A percentile compares a stretch with the other conserved stretches of the same genome.
phyloP scores from a whole-genome alignment of 2,888 invertebrate species.

The Ophioninae sp. region DNA sequence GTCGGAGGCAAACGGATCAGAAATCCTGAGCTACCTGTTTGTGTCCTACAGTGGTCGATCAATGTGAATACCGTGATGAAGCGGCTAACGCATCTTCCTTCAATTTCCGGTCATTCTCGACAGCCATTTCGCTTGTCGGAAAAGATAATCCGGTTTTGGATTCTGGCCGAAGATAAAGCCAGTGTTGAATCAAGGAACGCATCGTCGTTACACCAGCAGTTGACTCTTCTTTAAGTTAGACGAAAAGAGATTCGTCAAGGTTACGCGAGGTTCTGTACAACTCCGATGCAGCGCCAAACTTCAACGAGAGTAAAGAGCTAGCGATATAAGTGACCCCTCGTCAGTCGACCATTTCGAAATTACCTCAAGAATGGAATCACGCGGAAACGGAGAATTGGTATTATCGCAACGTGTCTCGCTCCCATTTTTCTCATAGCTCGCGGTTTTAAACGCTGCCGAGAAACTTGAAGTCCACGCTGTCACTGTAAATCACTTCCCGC shows the following conservation, averaged over 20 bases:
- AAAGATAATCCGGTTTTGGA: not conserved
- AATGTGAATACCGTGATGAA: not conserved
- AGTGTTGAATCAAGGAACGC: not conserved
- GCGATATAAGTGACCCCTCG: not conserved
- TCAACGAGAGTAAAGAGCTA: too few species aligned
- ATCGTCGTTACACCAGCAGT: too few species aligned
- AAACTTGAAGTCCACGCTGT: slow-evolving; percentile 38
- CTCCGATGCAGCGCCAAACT: too few species aligned
- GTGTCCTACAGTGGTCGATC: not conserved
- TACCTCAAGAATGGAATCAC: not conserved
- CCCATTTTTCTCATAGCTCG: slow-evolving; percentile 11
- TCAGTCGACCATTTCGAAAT: not conserved
- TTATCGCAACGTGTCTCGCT: not conserved
- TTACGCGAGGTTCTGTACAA: too few species aligned
- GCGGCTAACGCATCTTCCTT: not conserved
- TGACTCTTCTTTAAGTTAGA: too few species aligned
- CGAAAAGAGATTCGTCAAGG: too few species aligned
- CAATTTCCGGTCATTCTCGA: not conserved
- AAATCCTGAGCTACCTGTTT: not conserved
- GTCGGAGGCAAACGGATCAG: too few species aligned
- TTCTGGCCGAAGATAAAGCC: not conserved
- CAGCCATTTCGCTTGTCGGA: not conserved
- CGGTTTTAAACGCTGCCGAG: slow-evolving; percentile 17
- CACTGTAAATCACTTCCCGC: slow-evolving; percentile 53
- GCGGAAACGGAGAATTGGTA: slow-evolving; percentile 10